Evolutionary conservation across 2,113 vertebrate genomes (phyloP), one percentile per base, ranked within the genome.

Genomic region (Catharus minimus): DNA sequence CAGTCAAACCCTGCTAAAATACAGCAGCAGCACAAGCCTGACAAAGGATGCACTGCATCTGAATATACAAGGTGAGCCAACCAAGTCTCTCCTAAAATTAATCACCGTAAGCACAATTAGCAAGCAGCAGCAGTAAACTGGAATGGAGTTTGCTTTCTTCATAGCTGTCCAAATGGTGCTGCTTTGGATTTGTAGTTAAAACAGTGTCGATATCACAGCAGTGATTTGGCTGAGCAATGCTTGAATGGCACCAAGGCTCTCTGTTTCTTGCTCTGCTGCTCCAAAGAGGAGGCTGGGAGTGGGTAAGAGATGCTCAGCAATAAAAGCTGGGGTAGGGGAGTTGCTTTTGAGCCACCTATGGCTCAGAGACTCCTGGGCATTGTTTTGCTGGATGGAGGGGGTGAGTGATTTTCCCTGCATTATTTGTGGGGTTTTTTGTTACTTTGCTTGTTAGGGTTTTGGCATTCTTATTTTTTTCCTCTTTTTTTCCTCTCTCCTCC

Each of bases 391-490:
- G 10, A 28, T 46, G 26, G 16, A 86, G 3, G 5, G 58, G 15
- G 7, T 41, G 38, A 84, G 4, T 49, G 36, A 87, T 57, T 82
- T 69, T 30, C 23, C 22, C 21, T 14, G 12, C 10, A 33, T 32
- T 5, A 11, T 26, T 22, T 49, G 13, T 38, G 39, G 16, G 15
- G 1, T 0, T 5, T 11, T 14, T 18, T 15, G 10, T 22, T 18
- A 10, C 12, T 58, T 65, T 49, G 5, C 15, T 53, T 4, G 1
- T 52, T 33, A 28, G 9, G 23, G 17, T 53, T 18, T 22, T 38
- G 39, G 39, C 38, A 38, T 6, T 12, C 11, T 21, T 38, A 0
- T 30, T 3, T 36, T 21, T 46, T 7, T 24, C 33, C 3, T 13
- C 60, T 39, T 50, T 22, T 33, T 5, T 10, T 16, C 15, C 7